A percentile compares a stretch with the other conserved stretches of the same genome.
Conservation (phyloP, 2,797 vertebrate genomes). For the Chelonia mydas region DNA sequence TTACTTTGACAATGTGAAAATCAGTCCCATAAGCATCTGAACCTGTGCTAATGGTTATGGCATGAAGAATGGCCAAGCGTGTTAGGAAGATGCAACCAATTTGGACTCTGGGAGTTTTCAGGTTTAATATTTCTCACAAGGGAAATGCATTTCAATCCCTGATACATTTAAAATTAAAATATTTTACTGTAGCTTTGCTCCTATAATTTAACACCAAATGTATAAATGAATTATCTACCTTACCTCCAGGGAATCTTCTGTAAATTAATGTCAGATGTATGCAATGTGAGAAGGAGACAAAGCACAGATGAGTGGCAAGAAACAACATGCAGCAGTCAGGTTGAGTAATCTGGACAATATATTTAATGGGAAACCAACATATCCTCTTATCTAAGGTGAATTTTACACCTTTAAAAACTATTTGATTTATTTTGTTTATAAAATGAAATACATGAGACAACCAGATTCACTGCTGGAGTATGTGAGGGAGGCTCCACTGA, state of each 20-base stretch:
- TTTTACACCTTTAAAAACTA: not conserved
- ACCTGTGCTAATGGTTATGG: not conserved
- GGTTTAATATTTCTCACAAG: not conserved
- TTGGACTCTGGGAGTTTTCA: not conserved
- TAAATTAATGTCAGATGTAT: constrained; percentile 13
- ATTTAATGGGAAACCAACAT: constrained; percentile 16
- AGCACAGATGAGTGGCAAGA: constrained; percentile 10
- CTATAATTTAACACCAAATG: constrained; percentile 28
- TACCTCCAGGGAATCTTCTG: constrained; percentile 33
- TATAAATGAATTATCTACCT: constrained; percentile 47
- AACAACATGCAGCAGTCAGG: not conserved
- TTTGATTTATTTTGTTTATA: not conserved
- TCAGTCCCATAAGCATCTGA: not conserved
- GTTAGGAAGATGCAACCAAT: not conserved
- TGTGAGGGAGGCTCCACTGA: not conserved
- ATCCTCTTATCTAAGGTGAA: constrained; percentile 13
- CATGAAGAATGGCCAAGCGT: not conserved
- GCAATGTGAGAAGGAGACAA: constrained; percentile 21
- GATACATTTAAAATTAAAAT: not conserved
- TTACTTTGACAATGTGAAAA: not conserved
- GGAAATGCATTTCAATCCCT: not conserved
- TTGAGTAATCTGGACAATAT: not conserved
- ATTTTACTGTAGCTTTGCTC: constrained; percentile 35
- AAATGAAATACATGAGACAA: not conserved
- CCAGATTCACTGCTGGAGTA: not conserved